Evolutionary conservation across 2,888 invertebrate genomes (phyloP).

Genomic region (Noctua janthe): DNA sequence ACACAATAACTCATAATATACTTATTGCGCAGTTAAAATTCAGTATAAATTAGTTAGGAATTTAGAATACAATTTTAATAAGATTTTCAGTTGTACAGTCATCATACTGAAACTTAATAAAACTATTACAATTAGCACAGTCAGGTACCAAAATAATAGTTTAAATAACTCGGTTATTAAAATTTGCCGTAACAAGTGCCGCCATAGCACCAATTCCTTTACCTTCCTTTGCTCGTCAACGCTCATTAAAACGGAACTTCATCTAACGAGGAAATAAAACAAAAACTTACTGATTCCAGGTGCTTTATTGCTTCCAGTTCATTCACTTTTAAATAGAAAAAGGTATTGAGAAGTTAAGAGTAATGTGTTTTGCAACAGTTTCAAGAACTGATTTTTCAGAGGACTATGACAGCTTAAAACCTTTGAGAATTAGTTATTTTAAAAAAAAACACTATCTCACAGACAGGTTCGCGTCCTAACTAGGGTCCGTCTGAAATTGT

Average conservation of each 20-base stretch:
- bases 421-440: not conserved
- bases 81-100: not conserved
- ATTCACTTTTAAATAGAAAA: conserved; percentile 3
- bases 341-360: no score
- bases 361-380: no score
- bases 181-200: conserved; percentile 26
- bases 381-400: not conserved
- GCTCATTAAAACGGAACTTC: conserved; percentile 53
- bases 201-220: conserved; percentile 25
- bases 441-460: not conserved
- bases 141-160: not conserved
- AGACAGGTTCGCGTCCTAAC: not conserved
- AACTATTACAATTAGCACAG: not conserved
- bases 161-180: conserved; percentile 34
- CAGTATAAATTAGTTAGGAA: no score
- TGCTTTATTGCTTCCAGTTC: conserved; percentile 40
- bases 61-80: no score
- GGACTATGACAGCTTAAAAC: not conserved
- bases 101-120: not conserved
- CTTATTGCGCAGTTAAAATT: no score
- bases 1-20: no score
- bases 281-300: conserved; percentile 50
- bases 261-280: conserved; percentile 50
- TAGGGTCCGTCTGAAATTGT: no score
- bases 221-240: conserved; percentile 29